Evolutionary conservation across 2,888 invertebrate genomes (phyloP), one percentile per base, ranked within the genome.

Genomic region (Aquatica leii): DNA sequence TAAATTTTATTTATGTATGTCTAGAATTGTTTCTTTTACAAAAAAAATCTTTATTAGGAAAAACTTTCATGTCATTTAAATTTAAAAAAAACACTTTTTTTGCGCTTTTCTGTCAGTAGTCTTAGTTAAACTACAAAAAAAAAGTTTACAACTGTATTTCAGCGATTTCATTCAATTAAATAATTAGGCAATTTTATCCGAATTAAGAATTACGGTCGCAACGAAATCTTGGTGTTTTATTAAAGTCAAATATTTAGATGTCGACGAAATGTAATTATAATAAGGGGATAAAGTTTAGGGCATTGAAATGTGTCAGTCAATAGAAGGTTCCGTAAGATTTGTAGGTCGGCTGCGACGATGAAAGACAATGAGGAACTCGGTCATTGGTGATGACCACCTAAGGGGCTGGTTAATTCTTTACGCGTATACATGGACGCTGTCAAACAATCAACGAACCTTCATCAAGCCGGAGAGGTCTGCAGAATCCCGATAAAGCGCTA

Each of bases 401-500:
- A 72, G 69, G 73, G 71, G 65, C 72, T 80, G 77, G 78, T 80
- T 80, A 80, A 80, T 81, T 80, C 80, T 80, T 80, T 77, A 77
- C 80, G 81, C 81, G 81, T 79, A 78, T 78, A 78, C 77, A 77
- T 75, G 77, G 78, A 79, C 79, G 77, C 80, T 79, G 81, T 81
- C 82, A 81, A 79, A 81, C 80, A 81, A 81, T 81, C 81, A 80
- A 75, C 78, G 78, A 81, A 81, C 81, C 81, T 82, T 81, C 81
- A 81, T 81, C 81, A 82, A 80, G 77, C 69, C 69, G 64, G 77
- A 77, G 79, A 79, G 79, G 80, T 79, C 81, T 81, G 81, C 80
- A 80, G 81, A 80, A 81, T 81, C 80, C 81, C 80, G 81, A 81
- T 81, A 81, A 81, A 81, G 81, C 80, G 78, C 81, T 81, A 81